A percentile compares a stretch with the other conserved stretches of the same genome.
Evolutionary conservation across 92 coral and sea anemone genomes (phyloP).

Genomic region (Siderastrea radians): DNA sequence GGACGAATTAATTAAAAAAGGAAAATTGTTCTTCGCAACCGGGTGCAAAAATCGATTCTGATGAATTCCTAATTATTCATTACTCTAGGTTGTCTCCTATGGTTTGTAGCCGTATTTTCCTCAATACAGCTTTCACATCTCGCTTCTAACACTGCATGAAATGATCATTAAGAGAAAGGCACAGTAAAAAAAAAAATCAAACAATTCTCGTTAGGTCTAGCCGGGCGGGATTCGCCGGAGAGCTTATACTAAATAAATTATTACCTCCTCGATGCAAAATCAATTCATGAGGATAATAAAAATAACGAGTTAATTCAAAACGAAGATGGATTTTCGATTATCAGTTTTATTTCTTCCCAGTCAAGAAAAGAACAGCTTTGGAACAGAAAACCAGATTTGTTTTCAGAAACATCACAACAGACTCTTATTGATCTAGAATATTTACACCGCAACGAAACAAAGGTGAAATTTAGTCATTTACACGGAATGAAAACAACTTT

Average conservation of each 20-base stretch:
- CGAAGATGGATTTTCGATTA: constrained; percentile 8
- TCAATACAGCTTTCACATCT: constrained; percentile 19
- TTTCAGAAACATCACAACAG: constrained; percentile 18
- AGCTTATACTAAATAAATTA: constrained; percentile 3
- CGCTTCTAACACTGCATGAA: constrained; percentile 15
- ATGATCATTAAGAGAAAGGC: background rate
- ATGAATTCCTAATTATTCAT: constrained; percentile 25
- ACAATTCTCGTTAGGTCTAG: background rate
- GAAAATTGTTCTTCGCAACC: constrained; percentile 7
- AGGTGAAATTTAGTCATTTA: background rate
- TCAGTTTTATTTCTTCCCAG: constrained; percentile 1
- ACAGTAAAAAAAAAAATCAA: background rate
- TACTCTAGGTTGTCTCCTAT: background rate
- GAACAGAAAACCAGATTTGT: background rate
- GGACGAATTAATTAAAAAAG: constrained; percentile 32
- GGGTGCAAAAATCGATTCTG: constrained; percentile 22
- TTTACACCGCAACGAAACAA: constrained; percentile 3
- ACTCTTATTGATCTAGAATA: background rate
- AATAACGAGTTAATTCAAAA: constrained; percentile 16
- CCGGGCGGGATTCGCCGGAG: background rate
- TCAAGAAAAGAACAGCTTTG: constrained; percentile 20
- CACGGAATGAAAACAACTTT: constrained; percentile 7
- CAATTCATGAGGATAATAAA: constrained; percentile 8
- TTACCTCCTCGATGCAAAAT: background rate
- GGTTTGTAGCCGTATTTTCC: constrained; percentile 10